A percentile compares a stretch with the other conserved stretches of the same genome.
These are phyloP conservation scores for Axis porcinus DNA, from an alignment of 2,113 vertebrate genomes.

Conservation along the genomic window DNA sequence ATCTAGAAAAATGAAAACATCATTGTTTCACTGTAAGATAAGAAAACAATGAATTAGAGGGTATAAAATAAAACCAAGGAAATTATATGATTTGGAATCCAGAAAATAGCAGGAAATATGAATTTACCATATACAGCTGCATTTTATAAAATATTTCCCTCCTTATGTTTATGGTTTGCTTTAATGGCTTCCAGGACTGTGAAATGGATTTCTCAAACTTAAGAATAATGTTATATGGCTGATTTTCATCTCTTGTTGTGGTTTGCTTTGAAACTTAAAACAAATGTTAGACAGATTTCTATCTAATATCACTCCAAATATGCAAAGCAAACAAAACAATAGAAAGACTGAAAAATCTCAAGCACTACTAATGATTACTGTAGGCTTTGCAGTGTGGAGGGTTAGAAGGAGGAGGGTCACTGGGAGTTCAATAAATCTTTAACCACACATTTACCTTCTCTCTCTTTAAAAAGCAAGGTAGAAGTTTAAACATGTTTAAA, in stretches of 20 bases:
- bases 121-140: not conserved
- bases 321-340: not conserved
- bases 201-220: constrained; percentile 13
- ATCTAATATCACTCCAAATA: not conserved
- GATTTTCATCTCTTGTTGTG: not conserved
- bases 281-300: not conserved
- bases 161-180: not conserved
- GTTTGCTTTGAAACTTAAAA: not conserved
- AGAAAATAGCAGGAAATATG: not conserved
- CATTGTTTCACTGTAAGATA: not conserved
- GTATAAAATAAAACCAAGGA: not conserved
- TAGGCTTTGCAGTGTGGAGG: not conserved
- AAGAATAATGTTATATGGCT: not conserved
- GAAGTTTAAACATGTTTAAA: not conserved
- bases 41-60: not conserved
- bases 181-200: constrained; percentile 35
- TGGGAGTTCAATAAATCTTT: not conserved
- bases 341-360: not conserved
- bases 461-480: not conserved
- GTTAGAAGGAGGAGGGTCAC: not conserved
- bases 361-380: not conserved
- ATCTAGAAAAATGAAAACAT: not conserved
- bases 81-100: not conserved
- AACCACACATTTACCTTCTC: not conserved
- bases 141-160: not conserved